A percentile compares a stretch with the other conserved stretches of the same genome.
These are phyloP conservation scores for Heliornis fulica DNA, from an alignment of 2,113 vertebrate species.

Conservation along the genomic window DNA sequence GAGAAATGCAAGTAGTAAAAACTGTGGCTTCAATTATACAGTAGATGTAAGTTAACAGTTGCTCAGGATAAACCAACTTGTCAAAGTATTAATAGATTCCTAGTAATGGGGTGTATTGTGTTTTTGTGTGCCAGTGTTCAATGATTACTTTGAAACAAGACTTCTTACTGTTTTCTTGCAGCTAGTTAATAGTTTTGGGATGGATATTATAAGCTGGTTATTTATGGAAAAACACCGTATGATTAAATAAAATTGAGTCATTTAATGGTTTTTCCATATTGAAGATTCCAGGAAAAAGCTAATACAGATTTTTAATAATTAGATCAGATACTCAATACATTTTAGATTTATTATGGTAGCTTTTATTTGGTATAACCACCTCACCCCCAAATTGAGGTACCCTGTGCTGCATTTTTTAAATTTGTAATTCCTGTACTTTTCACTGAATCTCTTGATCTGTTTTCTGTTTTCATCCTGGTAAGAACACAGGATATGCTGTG, in stretches of 20 bases:
- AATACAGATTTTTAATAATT: conserved; percentile 41
- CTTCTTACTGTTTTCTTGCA: conserved; percentile 30
- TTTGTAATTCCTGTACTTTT: conserved; percentile 65
- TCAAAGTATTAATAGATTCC: conserved; percentile 12
- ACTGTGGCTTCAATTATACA: conserved; percentile 27
- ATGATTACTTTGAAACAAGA: background rate
- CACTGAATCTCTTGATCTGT: conserved; percentile 55
- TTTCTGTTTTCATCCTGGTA: conserved; percentile 41
- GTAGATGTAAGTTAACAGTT: conserved; percentile 40
- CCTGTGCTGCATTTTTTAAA: conserved; percentile 62
- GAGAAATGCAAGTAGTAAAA: conserved; percentile 43
- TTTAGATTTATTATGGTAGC: conserved; percentile 32
- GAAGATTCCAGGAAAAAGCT: conserved; percentile 56
- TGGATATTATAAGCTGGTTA: conserved; percentile 7
- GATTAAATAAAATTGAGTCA: background rate
- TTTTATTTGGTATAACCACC: conserved; percentile 38
- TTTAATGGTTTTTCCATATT: conserved; percentile 18
- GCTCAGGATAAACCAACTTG: conserved; percentile 55
- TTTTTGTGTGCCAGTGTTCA: conserved; percentile 23
- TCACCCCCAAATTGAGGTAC: background rate
- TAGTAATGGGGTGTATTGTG: conserved; percentile 22
- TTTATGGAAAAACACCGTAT: background rate
- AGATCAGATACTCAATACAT: background rate
- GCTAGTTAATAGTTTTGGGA: background rate
- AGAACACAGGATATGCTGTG: conserved; percentile 24